Percentiles rank a stretch among this genome's conserved stretches.
These are phyloP conservation scores for Pelodytes ibericus DNA, from an alignment of 2,797 vertebrate genomes.

Conservation along the genomic window DNA sequence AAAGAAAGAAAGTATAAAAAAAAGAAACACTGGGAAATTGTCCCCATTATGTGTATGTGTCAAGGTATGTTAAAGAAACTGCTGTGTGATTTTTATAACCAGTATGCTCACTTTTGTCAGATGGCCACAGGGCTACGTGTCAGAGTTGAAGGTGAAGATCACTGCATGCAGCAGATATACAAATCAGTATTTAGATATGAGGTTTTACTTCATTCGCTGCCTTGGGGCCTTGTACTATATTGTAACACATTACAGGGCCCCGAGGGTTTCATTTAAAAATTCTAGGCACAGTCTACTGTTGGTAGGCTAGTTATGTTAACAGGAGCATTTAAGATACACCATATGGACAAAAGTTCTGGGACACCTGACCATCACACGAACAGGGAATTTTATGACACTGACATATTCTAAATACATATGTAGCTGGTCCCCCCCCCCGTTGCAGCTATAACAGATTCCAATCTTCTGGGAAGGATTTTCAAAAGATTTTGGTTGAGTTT, in stretches of 20 bases:
- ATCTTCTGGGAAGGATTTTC: background rate
- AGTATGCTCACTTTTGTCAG: slow-evolving; percentile 38
- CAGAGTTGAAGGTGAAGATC: slow-evolving; percentile 50
- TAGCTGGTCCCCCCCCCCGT: too few species aligned
- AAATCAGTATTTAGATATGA: slow-evolving; percentile 52
- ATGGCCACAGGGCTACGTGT: slow-evolving; percentile 54
- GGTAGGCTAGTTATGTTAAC: slow-evolving; percentile 34
- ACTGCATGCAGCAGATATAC: slow-evolving; percentile 48
- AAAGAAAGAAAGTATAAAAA: background rate
- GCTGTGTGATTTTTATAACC: slow-evolving; percentile 38
- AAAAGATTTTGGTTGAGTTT: background rate
- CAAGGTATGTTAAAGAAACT: slow-evolving; percentile 21
- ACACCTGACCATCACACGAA: too few species aligned
- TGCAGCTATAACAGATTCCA: too few species aligned
- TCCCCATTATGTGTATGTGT: slow-evolving; percentile 29
- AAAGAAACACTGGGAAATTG: slow-evolving; percentile 23
- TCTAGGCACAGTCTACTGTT: slow-evolving; percentile 26
- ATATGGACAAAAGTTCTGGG: too few species aligned
- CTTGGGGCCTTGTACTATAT: slow-evolving; percentile 44
- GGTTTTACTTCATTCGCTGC: slow-evolving; percentile 43
- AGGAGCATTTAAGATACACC: slow-evolving; percentile 21
- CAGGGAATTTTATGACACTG: too few species aligned
- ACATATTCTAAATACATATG: too few species aligned
- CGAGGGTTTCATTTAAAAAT: slow-evolving; percentile 44
- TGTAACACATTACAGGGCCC: slow-evolving; percentile 48